Evolutionary conservation across 2,888 invertebrate species (phyloP), one percentile per base, ranked within the genome.

Genomic region (Drosophila subquinaria): DNA sequence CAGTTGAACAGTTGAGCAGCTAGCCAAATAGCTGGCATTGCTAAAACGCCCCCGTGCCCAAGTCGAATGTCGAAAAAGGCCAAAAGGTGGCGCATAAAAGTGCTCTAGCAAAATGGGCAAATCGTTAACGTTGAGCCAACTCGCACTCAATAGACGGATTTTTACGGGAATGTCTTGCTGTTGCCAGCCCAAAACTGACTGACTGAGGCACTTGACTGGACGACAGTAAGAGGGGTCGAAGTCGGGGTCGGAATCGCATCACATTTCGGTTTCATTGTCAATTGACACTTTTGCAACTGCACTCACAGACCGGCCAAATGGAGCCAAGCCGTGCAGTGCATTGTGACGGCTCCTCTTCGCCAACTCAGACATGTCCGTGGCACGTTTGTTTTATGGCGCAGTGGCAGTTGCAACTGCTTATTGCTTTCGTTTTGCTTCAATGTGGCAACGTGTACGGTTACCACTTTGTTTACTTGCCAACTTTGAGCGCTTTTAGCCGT

Each of bases 371-470:
- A 27, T 53, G 23, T 38, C 38, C 35, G 64, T 64, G 65, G 55
- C 69, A 56, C 69, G 82, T 76, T 85, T 85, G 88, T 82, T 88
- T 84, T 85, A 88, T 88, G 74, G 79, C 70, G 52, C 67, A 73
- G 72, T 73, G 73, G 80, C 88, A 79, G 76, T 76, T 81, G 80
- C 88, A 78, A 76, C 73, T 81, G 85, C 82, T 87, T 89, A 89
- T 87, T 87, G 86, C 89, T 81, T 73, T 77, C 89, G 76, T 67
- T 88, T 86, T 86, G 89, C 80, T 86, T 79, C 88, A 84, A 82
- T 88, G 88, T 85, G 82, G 85, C 88, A 73, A 69, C 79, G 74
- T 76, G 73, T 51, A 60, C 63, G 66, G 45, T 78, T 78, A 61
- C 74, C 76, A 77, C 76, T 83, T 86, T 83, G 76, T 82, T 86